Base-by-base conservation (phyloP, 2,797 vertebrate genomes). In the Perdix hodgsoniae region DNA sequence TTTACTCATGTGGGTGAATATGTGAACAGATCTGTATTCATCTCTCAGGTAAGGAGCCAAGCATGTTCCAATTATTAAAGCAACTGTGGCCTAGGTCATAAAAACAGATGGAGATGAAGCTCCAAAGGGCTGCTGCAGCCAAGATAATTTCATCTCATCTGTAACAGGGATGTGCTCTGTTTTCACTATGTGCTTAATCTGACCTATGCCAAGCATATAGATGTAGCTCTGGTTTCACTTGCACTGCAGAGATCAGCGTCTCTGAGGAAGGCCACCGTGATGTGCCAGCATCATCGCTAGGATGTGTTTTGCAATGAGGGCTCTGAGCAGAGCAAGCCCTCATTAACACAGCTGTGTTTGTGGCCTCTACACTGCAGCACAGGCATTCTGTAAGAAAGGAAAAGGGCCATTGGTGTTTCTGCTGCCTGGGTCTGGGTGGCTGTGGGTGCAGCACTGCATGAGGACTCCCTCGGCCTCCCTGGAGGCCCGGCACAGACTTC, bases 101-200 rank as follows among this genome's bases (percentile, higher is more conserved):
- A 69, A 94, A 80, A 11, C 82, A 92, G 79, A 80, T 89, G 91
- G 92, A 89, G 54, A 77, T 33, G 54, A 75, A 93, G 57, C 61
- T 94, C 78, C 84, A 54, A 87, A 91, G 52, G 67, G 75, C 77
- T 86, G 66, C 14, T 81, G 54, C 83, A 39, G 56, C 90, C 70
- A 75, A 66, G 35, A n/a, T 44, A 31, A 31, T 76, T 82, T 61
- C 24, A 40, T 77, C 69, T 76, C 70, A 39, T 71, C 60, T 71
- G 40, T 88, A 71, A 18, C 8, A 39, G 26, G 54, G 52, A 23
- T 22, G 11, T 87, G 84, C 65, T 65, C 40, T 71, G 91, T 40
- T 92, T 94, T 71, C 61, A 42, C 37, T 21, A 9, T 10, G 44
- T 67, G 44, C 69, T 83, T 73, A 15, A 42, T 71, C 4, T 90